phyloP scores from a whole-genome alignment of 2,888 invertebrate species.

The Ligdia adustata region DNA sequence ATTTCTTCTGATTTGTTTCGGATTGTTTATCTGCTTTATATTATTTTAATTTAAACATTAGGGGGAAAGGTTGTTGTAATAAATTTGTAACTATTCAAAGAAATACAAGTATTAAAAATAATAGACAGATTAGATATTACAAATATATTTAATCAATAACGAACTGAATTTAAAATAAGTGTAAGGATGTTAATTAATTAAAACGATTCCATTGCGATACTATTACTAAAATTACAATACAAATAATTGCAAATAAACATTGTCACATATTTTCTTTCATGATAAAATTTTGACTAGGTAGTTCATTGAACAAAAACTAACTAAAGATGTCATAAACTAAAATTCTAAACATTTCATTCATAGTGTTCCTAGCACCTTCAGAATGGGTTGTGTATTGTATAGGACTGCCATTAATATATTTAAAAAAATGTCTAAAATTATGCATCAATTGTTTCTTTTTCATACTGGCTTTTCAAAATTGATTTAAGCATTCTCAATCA shows the following conservation, averaged over 20 bases:
- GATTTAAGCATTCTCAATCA: too few relatives aligned
- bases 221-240: conserved; percentile 48
- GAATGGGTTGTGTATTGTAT: conserved; percentile 31
- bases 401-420: conserved; percentile 26
- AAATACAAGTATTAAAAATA: too few relatives aligned
- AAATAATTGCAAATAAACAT: conserved; percentile 50
- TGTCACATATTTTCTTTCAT: conserved; percentile 49
- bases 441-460: conserved; percentile 21
- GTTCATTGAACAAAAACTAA: conserved; percentile 58
- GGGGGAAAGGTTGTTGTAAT: too few relatives aligned
- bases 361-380: conserved; percentile 67
- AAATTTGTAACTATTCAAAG: too few relatives aligned
- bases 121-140: conserved; percentile 69
- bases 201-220: conserved; percentile 64
- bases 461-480: too few relatives aligned
- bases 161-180: conserved; percentile 74
- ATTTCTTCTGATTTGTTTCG: too few relatives aligned
- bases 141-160: conserved; percentile 80
- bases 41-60: too few relatives aligned
- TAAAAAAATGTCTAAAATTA: conserved; percentile 25
- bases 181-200: conserved; percentile 62
- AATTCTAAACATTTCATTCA: conserved; percentile 26
- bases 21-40: too few relatives aligned
- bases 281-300: conserved; percentile 74
- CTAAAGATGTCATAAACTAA: conserved; percentile 36